phyloP scores from a whole-genome alignment of 2,888 invertebrate genomes.

The Caenorhabditis zanzibari region DNA sequence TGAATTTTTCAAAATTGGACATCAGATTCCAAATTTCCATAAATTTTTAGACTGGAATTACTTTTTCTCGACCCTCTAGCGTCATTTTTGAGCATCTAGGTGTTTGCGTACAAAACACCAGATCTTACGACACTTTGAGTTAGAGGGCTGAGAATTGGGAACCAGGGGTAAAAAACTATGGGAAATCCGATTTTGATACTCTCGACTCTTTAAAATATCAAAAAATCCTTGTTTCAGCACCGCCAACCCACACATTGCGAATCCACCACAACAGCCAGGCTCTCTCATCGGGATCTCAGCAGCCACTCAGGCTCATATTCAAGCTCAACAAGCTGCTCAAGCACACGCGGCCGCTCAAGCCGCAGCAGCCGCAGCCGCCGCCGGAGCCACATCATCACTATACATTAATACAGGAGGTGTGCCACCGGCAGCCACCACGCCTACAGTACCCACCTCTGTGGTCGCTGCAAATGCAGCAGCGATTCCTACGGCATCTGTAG shows the following conservation, averaged over 20 bases:
- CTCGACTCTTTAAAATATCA: background rate
- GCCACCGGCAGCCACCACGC: background rate
- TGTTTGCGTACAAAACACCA: too few species aligned
- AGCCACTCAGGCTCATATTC: conserved; percentile 36
- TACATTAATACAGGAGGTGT: conserved; percentile 49
- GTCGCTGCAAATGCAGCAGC: background rate
- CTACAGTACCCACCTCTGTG: background rate
- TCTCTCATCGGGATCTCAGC: conserved; percentile 56
- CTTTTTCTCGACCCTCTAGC: too few species aligned
- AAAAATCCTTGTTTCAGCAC: background rate
- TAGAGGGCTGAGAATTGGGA: background rate
- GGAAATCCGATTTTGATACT: background rate
- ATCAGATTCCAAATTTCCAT: too few species aligned
- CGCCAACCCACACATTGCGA: background rate
- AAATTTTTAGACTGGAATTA: too few species aligned
- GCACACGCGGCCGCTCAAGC: too few species aligned
- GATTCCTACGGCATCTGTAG: conserved; percentile 1
- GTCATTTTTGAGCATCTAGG: too few species aligned
- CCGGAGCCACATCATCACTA: conserved; percentile 27
- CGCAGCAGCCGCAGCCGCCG: conserved; percentile 19
- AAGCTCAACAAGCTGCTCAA: conserved; percentile 24
- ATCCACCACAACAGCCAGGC: background rate
- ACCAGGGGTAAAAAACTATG: background rate
- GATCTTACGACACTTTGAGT: background rate
- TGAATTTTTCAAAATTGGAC: too few species aligned